These are phyloP conservation scores for Helicoverpa zea DNA, from an alignment of 1,140 invertebrate genomes.

Conservation along the genomic window DNA sequence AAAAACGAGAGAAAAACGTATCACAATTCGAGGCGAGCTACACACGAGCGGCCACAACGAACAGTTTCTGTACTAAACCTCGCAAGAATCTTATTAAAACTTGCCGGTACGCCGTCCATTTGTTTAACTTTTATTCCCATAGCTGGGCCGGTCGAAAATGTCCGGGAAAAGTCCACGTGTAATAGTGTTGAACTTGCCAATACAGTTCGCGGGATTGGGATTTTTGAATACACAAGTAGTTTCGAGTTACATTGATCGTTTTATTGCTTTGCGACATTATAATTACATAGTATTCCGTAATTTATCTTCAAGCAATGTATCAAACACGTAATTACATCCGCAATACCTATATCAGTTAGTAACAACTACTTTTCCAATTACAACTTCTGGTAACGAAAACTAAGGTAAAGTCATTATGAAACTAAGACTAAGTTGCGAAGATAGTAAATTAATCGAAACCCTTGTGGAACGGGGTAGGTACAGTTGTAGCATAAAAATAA, in stretches of 20 bases:
- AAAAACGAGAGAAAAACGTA: constrained; percentile 41
- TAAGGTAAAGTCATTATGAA: too few relatives aligned
- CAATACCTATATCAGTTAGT: too few relatives aligned
- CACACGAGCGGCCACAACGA: constrained; percentile 44
- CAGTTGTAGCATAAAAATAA: too few relatives aligned
- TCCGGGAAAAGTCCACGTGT: constrained; percentile 48
- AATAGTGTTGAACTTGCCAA: constrained; percentile 39
- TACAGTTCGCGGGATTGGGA: constrained; percentile 31
- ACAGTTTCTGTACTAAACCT: constrained; percentile 60
- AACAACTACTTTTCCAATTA: too few relatives aligned
- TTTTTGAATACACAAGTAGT: constrained; percentile 25
- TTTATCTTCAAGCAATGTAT: neutral
- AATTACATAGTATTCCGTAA: too few relatives aligned
- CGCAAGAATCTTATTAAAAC: constrained; percentile 79
- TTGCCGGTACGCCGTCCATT: constrained; percentile 67
- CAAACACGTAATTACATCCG: too few relatives aligned
- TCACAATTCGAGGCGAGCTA: constrained; percentile 44
- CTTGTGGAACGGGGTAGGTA: too few relatives aligned
- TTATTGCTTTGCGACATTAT: neutral
- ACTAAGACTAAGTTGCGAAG: too few relatives aligned
- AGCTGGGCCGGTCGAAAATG: constrained; percentile 55
- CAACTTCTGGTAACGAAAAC: too few relatives aligned
- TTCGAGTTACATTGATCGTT: neutral
- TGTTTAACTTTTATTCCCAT: constrained; percentile 74
- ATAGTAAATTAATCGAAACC: too few relatives aligned